Percentiles rank a stretch among this genome's conserved stretches.
Conservation (phyloP, 2,888 invertebrate species). For the Sceliomorpha sp. region DNA sequence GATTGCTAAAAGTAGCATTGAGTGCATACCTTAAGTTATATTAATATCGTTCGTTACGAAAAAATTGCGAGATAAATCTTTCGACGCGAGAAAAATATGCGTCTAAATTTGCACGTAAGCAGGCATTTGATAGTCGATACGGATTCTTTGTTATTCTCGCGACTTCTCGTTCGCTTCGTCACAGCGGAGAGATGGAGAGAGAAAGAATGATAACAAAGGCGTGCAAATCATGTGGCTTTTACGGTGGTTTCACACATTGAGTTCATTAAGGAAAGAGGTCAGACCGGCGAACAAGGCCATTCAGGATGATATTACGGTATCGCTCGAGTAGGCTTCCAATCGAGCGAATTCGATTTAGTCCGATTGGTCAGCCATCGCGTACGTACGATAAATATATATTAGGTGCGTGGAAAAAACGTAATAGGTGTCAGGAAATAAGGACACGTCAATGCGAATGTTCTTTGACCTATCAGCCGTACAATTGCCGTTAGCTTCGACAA, state of each 20-base stretch:
- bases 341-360: conserved; percentile 33
- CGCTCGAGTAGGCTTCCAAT: conserved; percentile 32
- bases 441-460: conserved; percentile 2
- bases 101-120: no score
- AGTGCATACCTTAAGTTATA: no score
- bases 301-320: conserved; percentile 36
- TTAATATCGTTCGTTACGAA: no score
- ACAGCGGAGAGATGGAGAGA: conserved; percentile 1
- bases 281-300: conserved; percentile 48
- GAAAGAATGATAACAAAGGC: conserved; percentile 37
- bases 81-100: no score
- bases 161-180: not conserved
- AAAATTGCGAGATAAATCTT: no score
- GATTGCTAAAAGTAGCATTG: no score
- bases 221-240: conserved; percentile 29
- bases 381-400: conserved; percentile 6
- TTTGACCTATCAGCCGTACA: no score
- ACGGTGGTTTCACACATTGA: conserved; percentile 48
- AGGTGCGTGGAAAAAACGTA: not conserved
- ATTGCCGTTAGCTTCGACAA: no score
- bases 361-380: conserved; percentile 21
- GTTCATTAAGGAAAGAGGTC: conserved; percentile 53
- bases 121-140: no score
- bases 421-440: conserved; percentile 5
- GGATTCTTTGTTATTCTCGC: no score